Evolutionary conservation across 64 coral and sea anemone species (phyloP), one percentile per base, ranked within the genome.

Genomic region (Acropora yongei): DNA sequence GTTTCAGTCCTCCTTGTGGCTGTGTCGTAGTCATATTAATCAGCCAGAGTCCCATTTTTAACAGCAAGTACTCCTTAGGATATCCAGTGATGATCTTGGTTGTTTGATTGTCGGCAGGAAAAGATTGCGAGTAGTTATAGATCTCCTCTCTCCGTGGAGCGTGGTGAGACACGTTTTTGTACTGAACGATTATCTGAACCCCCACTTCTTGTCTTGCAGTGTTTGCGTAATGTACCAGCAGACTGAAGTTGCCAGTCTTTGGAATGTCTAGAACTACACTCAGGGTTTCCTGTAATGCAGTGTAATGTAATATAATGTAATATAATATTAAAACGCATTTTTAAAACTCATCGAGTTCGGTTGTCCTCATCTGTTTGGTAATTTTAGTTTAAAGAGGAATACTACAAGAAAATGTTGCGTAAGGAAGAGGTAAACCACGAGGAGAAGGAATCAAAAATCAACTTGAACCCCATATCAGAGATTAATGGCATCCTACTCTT

Each of bases 231-330:
- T 77, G 51, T 67, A 95, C 50, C 47, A 88, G 69, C 41, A 95
- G 42, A 16, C 17, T 53, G 67, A 82, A 92, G 48, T 88, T 51
- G 12, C 94, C 89, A 44, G 82, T 77, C 55, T 92, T 67, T 12
- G 94, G 77, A 10, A 95, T 95, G 2, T 88, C 57, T 83, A 95
- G 51, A 11, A 45, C 18, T 16, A 84, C 83, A 9, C 78, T 57
- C 49, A 95, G 43, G 0, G 17, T 76, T 4, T 90, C 39, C 94
- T 95, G 46, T 8, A 45, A 66, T 30, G 39, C 13, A 20, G 39
- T 30, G 17, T 14, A 71, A 55, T 55, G 51, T 30, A 30, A 30
- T 30, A 30, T 30, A 30, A 30, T 30, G 30, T 30, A 30, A 30
- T 30, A 30, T 30, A 30, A 30, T 30, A 30, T 30, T 30, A 30